A percentile compares a stretch with the other conserved stretches of the same genome.
Conservation (phyloP, 53 echinoderm and acorn worm species). For the Echinometra lucunter region DNA sequence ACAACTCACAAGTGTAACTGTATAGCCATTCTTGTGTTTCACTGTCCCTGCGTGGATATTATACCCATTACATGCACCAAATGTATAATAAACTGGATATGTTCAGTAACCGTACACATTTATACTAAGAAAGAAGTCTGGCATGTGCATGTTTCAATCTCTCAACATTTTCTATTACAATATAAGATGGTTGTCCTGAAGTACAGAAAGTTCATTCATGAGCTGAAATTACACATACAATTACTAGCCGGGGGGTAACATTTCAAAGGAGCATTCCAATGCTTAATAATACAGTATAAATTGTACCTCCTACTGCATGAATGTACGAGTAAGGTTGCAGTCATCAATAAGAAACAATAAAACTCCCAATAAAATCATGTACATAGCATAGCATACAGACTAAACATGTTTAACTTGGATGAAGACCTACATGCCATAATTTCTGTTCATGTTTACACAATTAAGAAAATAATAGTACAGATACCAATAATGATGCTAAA, state of each 20-base stretch:
- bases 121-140: no score
- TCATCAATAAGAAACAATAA: neutral
- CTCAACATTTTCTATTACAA: neutral
- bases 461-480: neutral
- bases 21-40: neutral
- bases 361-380: neutral
- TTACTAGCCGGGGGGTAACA: no score
- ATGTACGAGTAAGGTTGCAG: neutral
- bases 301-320: neutral
- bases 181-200: neutral
- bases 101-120: neutral
- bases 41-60: neutral
- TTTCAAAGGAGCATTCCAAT: neutral
- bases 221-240: neutral
- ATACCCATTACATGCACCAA: no score
- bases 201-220: neutral
- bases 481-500: neutral
- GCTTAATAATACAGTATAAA: neutral
- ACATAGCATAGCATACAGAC: no score
- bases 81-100: neutral
- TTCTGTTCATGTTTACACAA: neutral
- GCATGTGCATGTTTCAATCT: neutral
- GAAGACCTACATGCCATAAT: neutral
- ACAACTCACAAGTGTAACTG: neutral
- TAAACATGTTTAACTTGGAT: neutral